Evolutionary conservation across 2,113 vertebrate genomes (phyloP).

Genomic region (Prunella fulvescens): DNA sequence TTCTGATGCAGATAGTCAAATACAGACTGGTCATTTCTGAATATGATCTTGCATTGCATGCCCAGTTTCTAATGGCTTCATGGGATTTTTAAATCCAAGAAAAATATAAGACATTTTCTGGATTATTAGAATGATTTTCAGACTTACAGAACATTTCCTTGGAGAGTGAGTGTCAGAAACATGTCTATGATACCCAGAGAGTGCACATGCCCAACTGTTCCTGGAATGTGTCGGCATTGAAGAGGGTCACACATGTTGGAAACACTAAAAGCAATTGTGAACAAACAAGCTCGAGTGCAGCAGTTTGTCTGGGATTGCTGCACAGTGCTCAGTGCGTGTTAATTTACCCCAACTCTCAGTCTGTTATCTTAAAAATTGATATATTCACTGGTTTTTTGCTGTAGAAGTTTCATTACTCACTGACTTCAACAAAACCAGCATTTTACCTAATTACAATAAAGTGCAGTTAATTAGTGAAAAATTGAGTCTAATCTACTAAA

Average conservation of each 20-base stretch:
- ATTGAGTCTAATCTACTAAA: neutral
- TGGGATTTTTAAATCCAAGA: neutral
- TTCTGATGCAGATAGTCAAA: neutral
- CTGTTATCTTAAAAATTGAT: neutral
- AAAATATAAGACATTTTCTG: neutral
- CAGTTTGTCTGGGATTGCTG: neutral
- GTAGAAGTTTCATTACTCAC: neutral
- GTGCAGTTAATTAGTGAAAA: neutral
- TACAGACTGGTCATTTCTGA: neutral
- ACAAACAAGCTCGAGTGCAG: neutral
- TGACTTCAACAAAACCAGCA: neutral
- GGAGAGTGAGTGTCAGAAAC: neutral
- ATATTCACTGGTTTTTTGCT: neutral
- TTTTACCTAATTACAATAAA: neutral
- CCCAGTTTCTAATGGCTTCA: neutral
- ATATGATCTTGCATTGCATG: neutral
- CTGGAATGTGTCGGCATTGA: neutral
- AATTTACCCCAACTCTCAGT: neutral
- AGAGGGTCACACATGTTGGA: neutral
- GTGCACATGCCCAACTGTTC: neutral
- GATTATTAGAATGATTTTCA: neutral
- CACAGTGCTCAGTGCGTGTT: neutral
- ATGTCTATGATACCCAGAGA: neutral
- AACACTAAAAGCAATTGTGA: neutral
- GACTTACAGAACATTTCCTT: neutral